Evolutionary conservation across 2,888 invertebrate species (phyloP).

Genomic region (Gisinianus flammeolus): DNA sequence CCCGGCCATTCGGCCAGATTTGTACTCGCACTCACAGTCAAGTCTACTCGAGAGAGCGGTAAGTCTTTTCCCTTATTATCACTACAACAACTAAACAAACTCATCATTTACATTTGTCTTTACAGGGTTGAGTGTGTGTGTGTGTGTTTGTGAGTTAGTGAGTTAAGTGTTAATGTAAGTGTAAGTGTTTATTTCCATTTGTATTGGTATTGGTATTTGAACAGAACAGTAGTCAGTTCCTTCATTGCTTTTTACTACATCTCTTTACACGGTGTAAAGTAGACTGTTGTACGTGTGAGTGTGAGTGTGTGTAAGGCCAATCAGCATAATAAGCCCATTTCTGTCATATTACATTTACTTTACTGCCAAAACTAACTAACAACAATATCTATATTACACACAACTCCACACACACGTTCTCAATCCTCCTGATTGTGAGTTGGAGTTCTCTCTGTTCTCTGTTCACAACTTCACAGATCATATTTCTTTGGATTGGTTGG

Average conservation of each 20-base stretch:
- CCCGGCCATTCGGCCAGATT: conserved; percentile 58
- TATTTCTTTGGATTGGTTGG: conserved; percentile 23
- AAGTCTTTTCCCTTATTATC: conserved; percentile 39
- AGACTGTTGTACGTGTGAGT: background rate
- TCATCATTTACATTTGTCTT: background rate
- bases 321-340: conserved; percentile 29
- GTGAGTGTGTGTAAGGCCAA: background rate
- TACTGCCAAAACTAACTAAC: conserved; percentile 4
- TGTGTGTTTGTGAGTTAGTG: background rate
- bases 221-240: background rate
- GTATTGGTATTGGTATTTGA: background rate
- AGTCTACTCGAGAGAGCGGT: conserved; percentile 56
- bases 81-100: background rate
- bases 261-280: background rate
- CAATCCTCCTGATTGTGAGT: too few relatives aligned
- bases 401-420: too few relatives aligned
- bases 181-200: background rate
- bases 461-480: conserved; percentile 4
- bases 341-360: conserved; percentile 11
- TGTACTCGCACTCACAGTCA: conserved; percentile 55
- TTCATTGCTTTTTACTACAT: conserved; percentile 4
- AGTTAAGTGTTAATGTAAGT: background rate
- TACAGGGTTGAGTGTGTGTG: background rate
- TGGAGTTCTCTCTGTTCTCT: background rate
- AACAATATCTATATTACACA: background rate